Base-by-base conservation (phyloP, 2,797 vertebrate genomes). In the Moxostoma hubbsi region DNA sequence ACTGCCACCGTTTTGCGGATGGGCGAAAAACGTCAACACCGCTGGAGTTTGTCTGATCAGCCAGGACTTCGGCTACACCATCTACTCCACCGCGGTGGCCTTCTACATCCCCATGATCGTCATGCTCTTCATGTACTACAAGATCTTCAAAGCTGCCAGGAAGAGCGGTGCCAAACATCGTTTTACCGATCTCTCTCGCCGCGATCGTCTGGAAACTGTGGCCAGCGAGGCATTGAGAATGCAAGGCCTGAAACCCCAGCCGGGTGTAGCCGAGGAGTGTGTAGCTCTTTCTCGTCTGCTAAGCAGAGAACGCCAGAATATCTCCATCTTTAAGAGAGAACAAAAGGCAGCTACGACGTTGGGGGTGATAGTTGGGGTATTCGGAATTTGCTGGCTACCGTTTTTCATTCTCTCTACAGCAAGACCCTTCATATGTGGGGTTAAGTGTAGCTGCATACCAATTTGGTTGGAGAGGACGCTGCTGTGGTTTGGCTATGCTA, bases 41-140 rank as follows among this genome's bases (percentile, higher is more conserved):
- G 92, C 84, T 47, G 92, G 91, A 0, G 92, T 95, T 87, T 95
- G 94, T 88, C 93, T 95, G 86, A 95, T 95, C 84, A 95, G 94
- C 89, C 94, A 95, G 85, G 93, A 94, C 88, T 91, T 95, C 85
- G 88, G 93, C 83, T 95, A 95, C 89, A 95, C 94, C 86, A 93
- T 95, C 89, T 95, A 95, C 73, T 94, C 93, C 86, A 95, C 94
- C 54, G 93, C 93, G 0, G 92, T 94, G 86, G 93, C 93, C 88
- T 94, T 95, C 89, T 95, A 95, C 89, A 94, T 95, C 87, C 94
- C 94, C 55, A 95, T 94, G 94, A 91, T 93, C 81, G 93, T 95
- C 81, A 95, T 95, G 93, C 92, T 95, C 80, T 88, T 93, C 88
- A 95, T 95, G 94, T 95, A 95, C 87, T 95, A 95, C 88, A 95